Evolutionary conservation across 2,888 invertebrate genomes (phyloP).

Genomic region (Cenopis cana): DNA sequence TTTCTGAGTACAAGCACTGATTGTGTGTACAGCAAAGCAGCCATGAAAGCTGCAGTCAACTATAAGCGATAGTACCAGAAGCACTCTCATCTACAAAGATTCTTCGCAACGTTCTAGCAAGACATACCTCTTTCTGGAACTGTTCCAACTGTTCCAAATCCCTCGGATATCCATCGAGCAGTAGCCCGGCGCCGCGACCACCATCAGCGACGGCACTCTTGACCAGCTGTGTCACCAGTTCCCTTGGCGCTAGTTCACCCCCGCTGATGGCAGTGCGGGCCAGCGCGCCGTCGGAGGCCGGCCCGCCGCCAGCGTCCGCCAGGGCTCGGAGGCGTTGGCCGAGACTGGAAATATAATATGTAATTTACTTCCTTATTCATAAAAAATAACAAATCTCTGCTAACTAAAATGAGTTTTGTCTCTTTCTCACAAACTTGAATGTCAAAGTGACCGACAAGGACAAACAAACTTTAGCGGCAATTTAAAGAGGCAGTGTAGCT

Average conservation of each 20-base stretch:
- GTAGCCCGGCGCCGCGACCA: constrained; percentile 89
- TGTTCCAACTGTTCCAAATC: constrained; percentile 94
- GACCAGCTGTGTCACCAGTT: constrained; percentile 91
- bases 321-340: constrained; percentile 91
- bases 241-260: constrained; percentile 93
- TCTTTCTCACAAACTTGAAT: too few relatives aligned
- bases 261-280: constrained; percentile 89
- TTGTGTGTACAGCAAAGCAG: too few relatives aligned
- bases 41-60: too few relatives aligned
- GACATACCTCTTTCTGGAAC: constrained; percentile 93
- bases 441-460: too few relatives aligned
- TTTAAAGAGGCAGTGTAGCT: too few relatives aligned
- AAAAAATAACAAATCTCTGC: too few relatives aligned
- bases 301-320: constrained; percentile 87
- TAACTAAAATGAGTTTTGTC: too few relatives aligned
- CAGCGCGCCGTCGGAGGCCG: constrained; percentile 86
- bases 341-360: constrained; percentile 82
- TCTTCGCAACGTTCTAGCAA: background rate
- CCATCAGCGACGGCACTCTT: constrained; percentile 87
- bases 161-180: constrained; percentile 97
- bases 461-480: too few relatives aligned
- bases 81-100: too few relatives aligned
- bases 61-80: too few relatives aligned
- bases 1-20: too few relatives aligned
- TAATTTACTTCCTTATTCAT: too few relatives aligned